phyloP scores from a whole-genome alignment of 2,888 invertebrate genomes.

The Chymomyza procnemis region DNA sequence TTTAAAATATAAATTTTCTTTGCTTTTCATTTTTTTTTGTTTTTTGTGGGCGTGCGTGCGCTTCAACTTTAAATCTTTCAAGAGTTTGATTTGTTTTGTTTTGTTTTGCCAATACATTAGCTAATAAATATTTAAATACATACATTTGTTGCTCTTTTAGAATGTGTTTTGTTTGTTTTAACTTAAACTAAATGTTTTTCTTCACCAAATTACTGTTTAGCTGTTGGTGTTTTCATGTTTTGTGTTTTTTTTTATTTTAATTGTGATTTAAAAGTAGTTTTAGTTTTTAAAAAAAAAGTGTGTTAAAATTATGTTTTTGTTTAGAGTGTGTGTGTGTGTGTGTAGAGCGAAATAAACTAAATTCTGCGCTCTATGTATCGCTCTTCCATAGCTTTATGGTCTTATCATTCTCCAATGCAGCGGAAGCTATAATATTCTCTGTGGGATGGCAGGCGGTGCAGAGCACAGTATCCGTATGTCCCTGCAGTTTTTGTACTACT shows the following conservation, averaged over 20 bases:
- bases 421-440: slow-evolving; percentile 99
- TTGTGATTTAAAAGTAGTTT: slow-evolving; percentile 14
- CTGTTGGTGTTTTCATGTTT: not conserved
- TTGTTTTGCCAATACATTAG: slow-evolving; percentile 33
- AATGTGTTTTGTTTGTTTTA: slow-evolving; percentile 11
- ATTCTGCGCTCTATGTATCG: slow-evolving; percentile 84
- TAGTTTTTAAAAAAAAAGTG: slow-evolving; percentile 34
- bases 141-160: slow-evolving; percentile 13
- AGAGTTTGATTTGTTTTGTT: slow-evolving; percentile 10
- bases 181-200: slow-evolving; percentile 20
- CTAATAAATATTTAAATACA: slow-evolving; percentile 45
- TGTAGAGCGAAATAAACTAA: not conserved
- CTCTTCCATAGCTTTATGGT: slow-evolving; percentile 99
- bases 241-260: slow-evolving; percentile 1
- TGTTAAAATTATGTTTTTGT: slow-evolving; percentile 21
- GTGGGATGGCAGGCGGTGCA: slow-evolving; percentile 99
- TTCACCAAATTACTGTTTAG: no score
- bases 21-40: slow-evolving; percentile 15
- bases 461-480: slow-evolving; percentile 96
- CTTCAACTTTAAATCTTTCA: not conserved
- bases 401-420: slow-evolving; percentile 98
- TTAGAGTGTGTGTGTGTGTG: slow-evolving; percentile 5
- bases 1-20: no score
- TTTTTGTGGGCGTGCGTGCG: slow-evolving; percentile 1
- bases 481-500: slow-evolving; percentile 97